Base-by-base conservation (phyloP, 2,113 vertebrate genomes). In the Ciconia boyciana region DNA sequence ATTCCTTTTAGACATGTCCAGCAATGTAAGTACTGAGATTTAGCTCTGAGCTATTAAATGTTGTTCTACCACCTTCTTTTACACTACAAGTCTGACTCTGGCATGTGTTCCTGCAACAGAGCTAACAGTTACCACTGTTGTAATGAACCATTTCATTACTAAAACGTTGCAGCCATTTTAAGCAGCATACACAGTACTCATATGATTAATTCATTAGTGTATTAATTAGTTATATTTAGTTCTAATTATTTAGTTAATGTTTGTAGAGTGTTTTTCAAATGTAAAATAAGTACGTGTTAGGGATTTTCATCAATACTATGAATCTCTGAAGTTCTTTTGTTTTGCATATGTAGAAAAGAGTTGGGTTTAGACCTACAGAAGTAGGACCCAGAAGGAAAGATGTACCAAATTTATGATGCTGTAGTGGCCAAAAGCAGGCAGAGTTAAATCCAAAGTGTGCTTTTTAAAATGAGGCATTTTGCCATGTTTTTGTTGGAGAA, bases 401-500 rank as follows among this genome's bases (percentile, higher is more conserved):
- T 68, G 31, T 44, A 81, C 43, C 15, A 77, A 74, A 93, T 78
- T 94, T 79, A 81, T 78, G 31, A 16, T 71, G 21, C 60, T 91
- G 20, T 55, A n/a, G 49, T 90, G 64, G 89, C 92, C 54, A 79
- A 92, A 88, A 92, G 16, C 46, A 90, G 39, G 34, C 79, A 90
- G 79, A 70, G 25, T 44, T 72, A 78, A 85, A 87, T 85, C 44
- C 70, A 43, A 69, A 86, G 36, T 41, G 57, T 46, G 74, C 55
- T 91, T 44, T 86, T 95, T 86, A 77, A 80, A 86, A 62, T 22
- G 34, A 72, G 84, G 90, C 71, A 81, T 62, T 96, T 86, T 96
- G 87, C 93, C 88, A 90, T 96, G 64, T 93, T 96, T 96, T 90
- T 93, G 25, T 96, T 96, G 96, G 94, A 96, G 41, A 88, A 90